Base-by-base conservation (phyloP, 2,888 invertebrate species). In the Perdita meconis region DNA sequence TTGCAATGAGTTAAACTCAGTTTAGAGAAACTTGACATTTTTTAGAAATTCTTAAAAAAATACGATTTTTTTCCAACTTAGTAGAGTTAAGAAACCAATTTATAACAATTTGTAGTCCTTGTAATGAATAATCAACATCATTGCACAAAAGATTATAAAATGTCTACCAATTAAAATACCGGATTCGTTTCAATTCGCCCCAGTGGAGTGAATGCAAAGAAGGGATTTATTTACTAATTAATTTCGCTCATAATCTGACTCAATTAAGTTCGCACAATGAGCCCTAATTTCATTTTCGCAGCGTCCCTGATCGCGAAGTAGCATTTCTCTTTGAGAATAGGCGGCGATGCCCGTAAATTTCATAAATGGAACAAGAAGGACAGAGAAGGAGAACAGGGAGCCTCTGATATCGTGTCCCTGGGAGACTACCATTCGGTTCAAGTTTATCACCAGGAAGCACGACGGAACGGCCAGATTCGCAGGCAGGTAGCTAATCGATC, bases 401-500 rank as follows among this genome's bases (percentile, higher is more conserved):
- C n/a, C 51, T 38, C 10, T 26, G 63, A 64, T 70, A 65, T 50
- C 26, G 50, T 61, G 61, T 61, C 44, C 61, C 42, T 26, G 51
- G 56, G 65, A 66, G 55, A 22, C 40, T 56, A 19, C 56, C 30
- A 60, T 65, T 74, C 66, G 50, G 38, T 16, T 50, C 50, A 74
- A 71, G 68, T 68, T 81, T 78, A 78, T 78, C 66, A 68, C 59
- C 67, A 61, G 61, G n/a, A 55, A 50, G 42, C 53, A 66, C 26
- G 64, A 50, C 65, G 65, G 70, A 53, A 59, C 34, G 67, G 61
- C 56, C 66, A 70, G 72, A 67, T 79, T 65, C 60, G 38, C 77
- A 34, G 26, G 65, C 51, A 55, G 71, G 63, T 68, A 77, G 56
- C 36, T 86, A 87, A 90, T 89, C 87, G 86, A 89, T 88, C 88